Conservation (phyloP, 2,113 vertebrate genomes). For the Gorilla gorilla region DNA sequence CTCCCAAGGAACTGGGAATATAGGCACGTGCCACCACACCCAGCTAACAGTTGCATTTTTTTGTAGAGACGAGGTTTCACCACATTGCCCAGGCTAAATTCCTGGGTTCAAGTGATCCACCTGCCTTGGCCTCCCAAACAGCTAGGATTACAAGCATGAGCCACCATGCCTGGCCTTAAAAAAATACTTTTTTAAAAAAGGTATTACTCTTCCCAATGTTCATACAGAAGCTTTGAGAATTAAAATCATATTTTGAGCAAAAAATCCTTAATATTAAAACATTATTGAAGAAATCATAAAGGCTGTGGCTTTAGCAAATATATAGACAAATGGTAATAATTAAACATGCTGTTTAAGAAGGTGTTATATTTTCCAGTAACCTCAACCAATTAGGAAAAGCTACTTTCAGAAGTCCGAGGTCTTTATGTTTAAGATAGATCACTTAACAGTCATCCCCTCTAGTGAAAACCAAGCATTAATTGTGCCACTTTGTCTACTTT, state of each 20-base stretch:
- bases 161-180: neutral
- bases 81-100: too few species aligned
- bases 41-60: too few species aligned
- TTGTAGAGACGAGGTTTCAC: too few species aligned
- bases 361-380: neutral
- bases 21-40: too few species aligned
- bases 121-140: too few species aligned
- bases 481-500: neutral
- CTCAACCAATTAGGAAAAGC: neutral
- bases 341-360: neutral
- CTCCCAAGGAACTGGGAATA: too few species aligned
- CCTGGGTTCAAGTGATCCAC: too few species aligned
- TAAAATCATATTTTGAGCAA: neutral
- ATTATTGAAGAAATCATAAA: slow-evolving; percentile 11
- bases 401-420: neutral
- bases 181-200: neutral
- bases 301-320: neutral
- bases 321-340: neutral
- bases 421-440: neutral
- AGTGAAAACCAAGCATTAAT: neutral
- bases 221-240: neutral
- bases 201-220: neutral
- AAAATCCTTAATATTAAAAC: neutral
- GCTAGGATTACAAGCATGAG: too few species aligned
- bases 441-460: neutral